Conservation (phyloP, 2,888 invertebrate species). For the Pammene aurita region DNA sequence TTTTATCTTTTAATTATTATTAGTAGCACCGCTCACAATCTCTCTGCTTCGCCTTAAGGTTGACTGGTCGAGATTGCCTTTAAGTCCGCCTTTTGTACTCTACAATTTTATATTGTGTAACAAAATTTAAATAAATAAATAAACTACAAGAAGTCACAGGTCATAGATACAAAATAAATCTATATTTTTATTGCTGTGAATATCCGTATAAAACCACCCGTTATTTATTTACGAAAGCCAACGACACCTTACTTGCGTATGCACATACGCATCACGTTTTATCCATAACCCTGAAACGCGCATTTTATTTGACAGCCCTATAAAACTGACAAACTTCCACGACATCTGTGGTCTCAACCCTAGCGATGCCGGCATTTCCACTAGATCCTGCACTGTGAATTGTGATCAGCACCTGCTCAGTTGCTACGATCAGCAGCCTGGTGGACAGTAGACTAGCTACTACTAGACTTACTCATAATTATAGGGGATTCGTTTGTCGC, state of each 20-base stretch:
- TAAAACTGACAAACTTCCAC: constrained; percentile 43
- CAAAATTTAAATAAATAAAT: too few relatives aligned
- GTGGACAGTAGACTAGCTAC: too few relatives aligned
- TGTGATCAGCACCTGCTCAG: not conserved
- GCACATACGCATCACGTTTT: constrained; percentile 27
- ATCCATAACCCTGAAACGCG: constrained; percentile 25
- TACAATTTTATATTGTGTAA: too few relatives aligned
- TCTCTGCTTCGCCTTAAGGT: too few relatives aligned
- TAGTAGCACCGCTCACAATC: too few relatives aligned
- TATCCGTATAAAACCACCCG: not conserved
- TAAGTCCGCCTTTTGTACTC: too few relatives aligned
- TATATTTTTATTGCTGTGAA: not conserved
- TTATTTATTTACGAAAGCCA: not conserved
- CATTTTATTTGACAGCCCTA: constrained; percentile 42
- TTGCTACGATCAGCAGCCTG: too few relatives aligned
- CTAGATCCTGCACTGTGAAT: not conserved
- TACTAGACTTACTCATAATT: too few relatives aligned
- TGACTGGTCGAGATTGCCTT: too few relatives aligned
- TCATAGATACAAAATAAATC: not conserved
- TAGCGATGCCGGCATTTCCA: not conserved
- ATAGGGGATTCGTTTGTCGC: too few relatives aligned
- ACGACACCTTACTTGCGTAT: not conserved
- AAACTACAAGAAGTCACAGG: too few relatives aligned
- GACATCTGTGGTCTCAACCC: constrained; percentile 40
- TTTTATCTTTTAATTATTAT: too few relatives aligned